Base-by-base conservation (phyloP, 1,140 invertebrate species). In the Drosophila navojoa region DNA sequence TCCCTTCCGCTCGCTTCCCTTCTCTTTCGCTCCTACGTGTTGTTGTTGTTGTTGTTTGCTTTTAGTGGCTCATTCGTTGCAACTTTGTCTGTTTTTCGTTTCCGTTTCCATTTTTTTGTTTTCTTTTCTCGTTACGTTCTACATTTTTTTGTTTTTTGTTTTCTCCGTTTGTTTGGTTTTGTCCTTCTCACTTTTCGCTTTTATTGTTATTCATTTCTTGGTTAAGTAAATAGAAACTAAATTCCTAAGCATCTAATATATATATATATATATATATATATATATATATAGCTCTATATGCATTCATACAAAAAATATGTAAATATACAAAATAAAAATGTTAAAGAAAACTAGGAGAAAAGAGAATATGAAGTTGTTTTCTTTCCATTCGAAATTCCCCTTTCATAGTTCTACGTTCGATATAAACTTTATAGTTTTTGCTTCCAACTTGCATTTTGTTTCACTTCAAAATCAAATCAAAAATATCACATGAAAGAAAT, bases 401-500 rank as follows among this genome's bases (percentile, higher is more conserved):
- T 49, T 16, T 45, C 22, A 47, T 45, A 61, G 32, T 71, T 76
- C 44, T 27, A 40, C 47, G 40, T 44, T 49, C 63, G 15, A 35
- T 45, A 32, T 42, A 58, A 55, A 59, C 54, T 49, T 71, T 63
- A 55, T 57, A 53, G 54, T 40, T 63, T 80, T 61, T 52, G 63
- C 62, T 68, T 69, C 57, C 55, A 73, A 73, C 64, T 73, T 73
- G 64, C 71, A 70, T 73, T 73, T 73, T 74, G 58, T 59, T 44
- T 61, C 61, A 27, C 42, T 55, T 68, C 64, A 62, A 62, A 84
- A 85, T 85, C 61, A 69, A 82, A 64, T 74, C 74, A 81, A 86
- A 85, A 81, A 87, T 89, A 87, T 87, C 84, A 87, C 84, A 87
- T 89, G 73, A 81, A 86, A 87, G 69, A 87, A 87, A 87, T 87